Conservation (phyloP, 2,797 vertebrate genomes). For the Neoniphon sammara region DNA sequence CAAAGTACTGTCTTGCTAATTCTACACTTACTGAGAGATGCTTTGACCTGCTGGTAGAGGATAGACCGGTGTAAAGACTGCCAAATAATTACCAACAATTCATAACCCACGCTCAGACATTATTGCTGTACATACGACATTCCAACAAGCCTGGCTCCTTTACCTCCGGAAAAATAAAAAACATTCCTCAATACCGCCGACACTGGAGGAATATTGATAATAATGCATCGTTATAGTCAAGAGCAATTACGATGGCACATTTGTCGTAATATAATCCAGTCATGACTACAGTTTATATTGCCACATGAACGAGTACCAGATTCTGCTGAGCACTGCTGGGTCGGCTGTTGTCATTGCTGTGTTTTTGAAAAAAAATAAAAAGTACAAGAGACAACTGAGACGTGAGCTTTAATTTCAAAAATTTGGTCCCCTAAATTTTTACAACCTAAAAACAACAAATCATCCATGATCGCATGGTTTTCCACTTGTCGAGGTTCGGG, state of each 20-base stretch:
- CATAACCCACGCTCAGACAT: constrained; percentile 19
- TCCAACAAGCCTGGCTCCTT: constrained; percentile 6
- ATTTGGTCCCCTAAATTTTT: constrained; percentile 79
- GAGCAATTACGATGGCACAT: constrained; percentile 49
- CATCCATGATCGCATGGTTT: constrained; percentile 58
- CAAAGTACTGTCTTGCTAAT: constrained; percentile 13
- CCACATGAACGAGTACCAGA: constrained; percentile 20
- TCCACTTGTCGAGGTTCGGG: constrained; percentile 59
- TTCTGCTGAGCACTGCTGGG: constrained; percentile 33
- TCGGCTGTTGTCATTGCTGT: constrained; percentile 29
- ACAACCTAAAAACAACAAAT: constrained; percentile 64
- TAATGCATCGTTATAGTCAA: constrained; percentile 8
- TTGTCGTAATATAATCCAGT: constrained; percentile 35
- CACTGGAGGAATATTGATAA: constrained; percentile 24
- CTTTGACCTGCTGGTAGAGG: constrained; percentile 1
- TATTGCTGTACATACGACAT: constrained; percentile 72
- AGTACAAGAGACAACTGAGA: constrained; percentile 34
- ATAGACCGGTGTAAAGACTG: constrained; percentile 14
- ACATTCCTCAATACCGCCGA: constrained; percentile 23
- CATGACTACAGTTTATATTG: constrained; percentile 28
- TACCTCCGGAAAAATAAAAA: neutral
- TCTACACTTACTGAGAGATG: constrained; percentile 7
- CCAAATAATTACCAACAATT: constrained; percentile 23
- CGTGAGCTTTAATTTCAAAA: constrained; percentile 60
- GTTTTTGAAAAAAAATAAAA: constrained; percentile 49